These are phyloP conservation scores for Laticauda laticaudata DNA, from an alignment of 2,113 vertebrate genomes.

Conservation along the genomic window DNA sequence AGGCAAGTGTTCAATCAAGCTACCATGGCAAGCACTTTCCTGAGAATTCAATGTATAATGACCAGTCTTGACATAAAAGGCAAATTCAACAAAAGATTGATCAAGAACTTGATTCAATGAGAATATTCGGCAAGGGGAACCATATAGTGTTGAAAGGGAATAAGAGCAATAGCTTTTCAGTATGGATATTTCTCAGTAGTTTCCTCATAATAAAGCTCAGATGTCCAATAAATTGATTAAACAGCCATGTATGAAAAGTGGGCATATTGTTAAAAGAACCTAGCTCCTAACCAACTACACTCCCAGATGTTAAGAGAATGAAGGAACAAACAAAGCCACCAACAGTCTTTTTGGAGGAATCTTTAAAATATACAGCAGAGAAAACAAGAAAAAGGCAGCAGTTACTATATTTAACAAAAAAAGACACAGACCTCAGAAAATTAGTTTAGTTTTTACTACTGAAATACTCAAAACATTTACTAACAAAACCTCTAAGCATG, in stretches of 20 bases:
- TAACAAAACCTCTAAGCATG: neutral
- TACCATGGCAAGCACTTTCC: neutral
- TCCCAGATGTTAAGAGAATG: neutral
- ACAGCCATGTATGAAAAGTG: neutral
- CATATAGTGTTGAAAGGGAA: too few species aligned
- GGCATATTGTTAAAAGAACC: neutral
- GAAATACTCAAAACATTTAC: neutral
- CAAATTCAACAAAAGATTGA: neutral
- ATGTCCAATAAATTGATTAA: neutral
- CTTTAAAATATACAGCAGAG: neutral
- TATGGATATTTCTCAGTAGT: neutral
- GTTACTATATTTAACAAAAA: neutral
- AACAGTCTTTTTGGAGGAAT: neutral
- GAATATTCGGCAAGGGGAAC: neutral
- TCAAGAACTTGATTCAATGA: neutral
- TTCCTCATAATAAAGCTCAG: neutral
- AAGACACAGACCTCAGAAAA: neutral
- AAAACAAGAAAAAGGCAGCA: neutral
- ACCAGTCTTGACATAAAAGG: neutral
- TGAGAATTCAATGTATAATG: neutral
- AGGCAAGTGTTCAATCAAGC: neutral
- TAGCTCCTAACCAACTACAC: neutral
- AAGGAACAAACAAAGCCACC: neutral
- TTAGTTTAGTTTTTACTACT: neutral
- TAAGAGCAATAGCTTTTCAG: neutral